Conservation (phyloP, 37 sponge, comb jelly and placozoan species). For the Bolinopsis microptera region DNA sequence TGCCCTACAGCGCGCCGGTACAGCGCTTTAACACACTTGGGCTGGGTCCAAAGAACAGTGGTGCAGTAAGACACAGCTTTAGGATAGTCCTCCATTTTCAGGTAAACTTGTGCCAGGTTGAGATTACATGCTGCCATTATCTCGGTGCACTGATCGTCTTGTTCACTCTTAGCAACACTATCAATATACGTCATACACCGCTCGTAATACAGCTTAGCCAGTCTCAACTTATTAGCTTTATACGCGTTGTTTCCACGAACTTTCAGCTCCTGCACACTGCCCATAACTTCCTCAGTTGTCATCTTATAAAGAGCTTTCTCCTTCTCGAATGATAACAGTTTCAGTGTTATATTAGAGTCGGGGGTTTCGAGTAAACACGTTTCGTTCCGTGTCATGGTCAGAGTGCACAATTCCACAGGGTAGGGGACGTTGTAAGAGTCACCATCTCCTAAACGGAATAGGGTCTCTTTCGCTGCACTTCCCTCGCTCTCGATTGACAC, state of each 20-base stretch:
- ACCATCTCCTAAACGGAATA: conserved; percentile 25
- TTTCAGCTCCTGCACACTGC: not conserved
- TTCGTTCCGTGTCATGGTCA: not conserved
- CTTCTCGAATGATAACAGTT: not conserved
- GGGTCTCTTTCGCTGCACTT: not conserved
- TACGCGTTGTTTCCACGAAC: not conserved
- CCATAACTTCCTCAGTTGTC: not conserved
- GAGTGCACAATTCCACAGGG: not conserved
- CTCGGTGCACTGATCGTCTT: not conserved
- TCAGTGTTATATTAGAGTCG: not conserved
- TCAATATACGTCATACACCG: not conserved
- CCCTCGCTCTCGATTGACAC: not conserved
- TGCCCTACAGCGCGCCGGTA: not conserved
- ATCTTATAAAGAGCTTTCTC: not conserved
- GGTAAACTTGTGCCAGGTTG: conserved; percentile 35
- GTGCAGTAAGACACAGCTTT: not conserved
- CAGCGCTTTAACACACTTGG: not conserved
- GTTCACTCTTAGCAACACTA: not conserved
- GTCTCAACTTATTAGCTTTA: not conserved
- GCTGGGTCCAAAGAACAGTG: not conserved
- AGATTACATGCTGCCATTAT: not conserved
- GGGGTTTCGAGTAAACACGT: not conserved
- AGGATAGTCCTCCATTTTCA: not conserved
- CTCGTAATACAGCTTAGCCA: conserved; percentile 5
- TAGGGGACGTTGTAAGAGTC: not conserved